Conservation (phyloP, 1,140 invertebrate species). For the Helicorthomorpha holstii region DNA sequence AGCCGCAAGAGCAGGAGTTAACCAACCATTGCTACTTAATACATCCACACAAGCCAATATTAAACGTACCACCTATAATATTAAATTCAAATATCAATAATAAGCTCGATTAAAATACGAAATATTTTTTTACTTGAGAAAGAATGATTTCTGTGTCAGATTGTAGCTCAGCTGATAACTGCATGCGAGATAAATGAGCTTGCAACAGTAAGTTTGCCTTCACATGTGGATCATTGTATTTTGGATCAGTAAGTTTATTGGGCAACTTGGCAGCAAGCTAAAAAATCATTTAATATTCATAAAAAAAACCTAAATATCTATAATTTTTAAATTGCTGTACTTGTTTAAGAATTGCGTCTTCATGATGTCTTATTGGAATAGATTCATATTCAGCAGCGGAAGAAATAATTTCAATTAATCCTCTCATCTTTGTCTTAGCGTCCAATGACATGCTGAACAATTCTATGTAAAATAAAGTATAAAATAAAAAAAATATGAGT, state of each 20-base stretch:
- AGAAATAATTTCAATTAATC: slow-evolving; percentile 92
- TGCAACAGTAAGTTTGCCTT: slow-evolving; percentile 93
- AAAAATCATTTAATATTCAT: slow-evolving; percentile 20
- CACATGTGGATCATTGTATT: slow-evolving; percentile 91
- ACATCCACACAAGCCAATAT: slow-evolving; percentile 99
- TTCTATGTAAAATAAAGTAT: slow-evolving; percentile 38
- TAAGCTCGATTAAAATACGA: slow-evolving; percentile 1
- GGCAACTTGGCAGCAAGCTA: slow-evolving; percentile 56
- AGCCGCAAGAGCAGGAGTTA: slow-evolving; percentile 90
- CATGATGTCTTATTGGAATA: slow-evolving; percentile 84
- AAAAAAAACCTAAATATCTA: slow-evolving; percentile 3
- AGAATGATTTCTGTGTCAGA: slow-evolving; percentile 88
- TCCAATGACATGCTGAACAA: slow-evolving; percentile 93
- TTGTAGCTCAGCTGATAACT: slow-evolving; percentile 86
- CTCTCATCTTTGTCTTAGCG: slow-evolving; percentile 92
- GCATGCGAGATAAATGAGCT: slow-evolving; percentile 85
- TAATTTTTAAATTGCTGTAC: slow-evolving; percentile 7
- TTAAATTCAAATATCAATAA: slow-evolving; percentile 5
- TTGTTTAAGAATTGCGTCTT: slow-evolving; percentile 67
- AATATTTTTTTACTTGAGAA: slow-evolving; percentile 37
- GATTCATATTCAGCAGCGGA: slow-evolving; percentile 92
- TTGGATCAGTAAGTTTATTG: slow-evolving; percentile 48
- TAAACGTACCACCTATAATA: slow-evolving; percentile 34
- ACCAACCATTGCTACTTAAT: slow-evolving; percentile 91
- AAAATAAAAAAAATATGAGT: neutral